A percentile compares a stretch with the other conserved stretches of the same genome.
Evolutionary conservation across 2,888 invertebrate genomes (phyloP).

Genomic region (Stenoptilia bipunctidactyla): DNA sequence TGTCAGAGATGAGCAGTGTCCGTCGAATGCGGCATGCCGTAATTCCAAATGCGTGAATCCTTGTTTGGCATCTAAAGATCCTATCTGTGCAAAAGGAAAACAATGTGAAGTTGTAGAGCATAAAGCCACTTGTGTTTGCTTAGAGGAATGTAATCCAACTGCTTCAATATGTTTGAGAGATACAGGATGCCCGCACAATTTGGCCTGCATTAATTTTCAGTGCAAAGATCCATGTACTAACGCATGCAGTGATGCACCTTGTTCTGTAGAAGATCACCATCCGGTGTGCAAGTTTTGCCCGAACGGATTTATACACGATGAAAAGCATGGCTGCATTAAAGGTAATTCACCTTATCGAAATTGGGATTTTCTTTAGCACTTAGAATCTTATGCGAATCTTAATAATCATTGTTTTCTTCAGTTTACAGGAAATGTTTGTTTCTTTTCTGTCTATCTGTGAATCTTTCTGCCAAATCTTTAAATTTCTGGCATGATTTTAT

Average conservation of each 20-base stretch:
- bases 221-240: constrained; percentile 92
- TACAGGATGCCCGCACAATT: constrained; percentile 86
- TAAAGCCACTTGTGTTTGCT: constrained; percentile 87
- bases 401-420: constrained; percentile 64
- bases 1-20: constrained; percentile 84
- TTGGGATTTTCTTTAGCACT: constrained; percentile 12
- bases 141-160: constrained; percentile 87
- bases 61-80: constrained; percentile 75
- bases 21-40: constrained; percentile 87
- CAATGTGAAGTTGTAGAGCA: constrained; percentile 91
- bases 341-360: constrained; percentile 74
- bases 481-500: constrained; percentile 58
- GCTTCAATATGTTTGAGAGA: constrained; percentile 91
- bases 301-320: constrained; percentile 91
- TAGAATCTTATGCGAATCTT: constrained; percentile 53
- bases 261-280: constrained; percentile 94
- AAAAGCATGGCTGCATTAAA: constrained; percentile 95
- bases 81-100: constrained; percentile 85
- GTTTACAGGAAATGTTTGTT: constrained; percentile 64
- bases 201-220: constrained; percentile 89
- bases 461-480: constrained; percentile 53
- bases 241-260: constrained; percentile 90
- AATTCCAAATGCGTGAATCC: constrained; percentile 89
- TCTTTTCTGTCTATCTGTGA: constrained; percentile 61
- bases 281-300: constrained; percentile 97